Base-by-base conservation (phyloP, 2,797 vertebrate species). In the Acipenser transmontanus region DNA sequence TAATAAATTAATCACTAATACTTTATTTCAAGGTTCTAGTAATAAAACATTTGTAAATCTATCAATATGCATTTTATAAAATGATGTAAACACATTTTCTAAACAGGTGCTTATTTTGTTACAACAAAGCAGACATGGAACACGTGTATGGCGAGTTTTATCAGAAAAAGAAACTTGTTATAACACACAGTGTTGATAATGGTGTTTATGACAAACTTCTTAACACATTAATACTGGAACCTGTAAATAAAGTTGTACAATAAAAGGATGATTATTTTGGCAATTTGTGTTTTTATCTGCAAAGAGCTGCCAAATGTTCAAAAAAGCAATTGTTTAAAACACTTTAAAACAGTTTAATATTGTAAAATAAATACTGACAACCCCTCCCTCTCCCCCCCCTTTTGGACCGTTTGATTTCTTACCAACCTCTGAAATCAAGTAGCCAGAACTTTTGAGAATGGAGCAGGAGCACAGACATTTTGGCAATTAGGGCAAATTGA, bases 101-200 rank as follows among this genome's bases (percentile, higher is more conserved):
- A 87, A 87, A 77, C 85, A 79, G 87, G 86, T 88, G 87, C 87
- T 91, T 87, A 71, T 80, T 85, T 87, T 87, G 73, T 85, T 65
- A 77, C 78, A 74, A 69, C 75, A 68, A 79, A 78, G 70, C 77
- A 71, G 64, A 69, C 10, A 76, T 76, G 54, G 57, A 61, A 47
- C 81, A 86, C 78, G 78, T 87, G 83, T 87, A 86, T 81, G 88
- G 81, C 75, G 69, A 70, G 49, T 59, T 56, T 69, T 70, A 64
- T 73, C 9, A 48, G 59, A 49, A 59, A 59, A 17, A 17, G 17
- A 17, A 17, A 17, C 17, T 17, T 17, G 17, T 17, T 17, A 17
- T 17, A 17, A 17, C 17, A 78, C 68, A 69, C 7, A 61, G 76
- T 77, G 62, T 69, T 48, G 66, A 78, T 74, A 73, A 68, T 34